phyloP scores from a whole-genome alignment of 2,797 vertebrate species.

The Aulostomus chinensis region DNA sequence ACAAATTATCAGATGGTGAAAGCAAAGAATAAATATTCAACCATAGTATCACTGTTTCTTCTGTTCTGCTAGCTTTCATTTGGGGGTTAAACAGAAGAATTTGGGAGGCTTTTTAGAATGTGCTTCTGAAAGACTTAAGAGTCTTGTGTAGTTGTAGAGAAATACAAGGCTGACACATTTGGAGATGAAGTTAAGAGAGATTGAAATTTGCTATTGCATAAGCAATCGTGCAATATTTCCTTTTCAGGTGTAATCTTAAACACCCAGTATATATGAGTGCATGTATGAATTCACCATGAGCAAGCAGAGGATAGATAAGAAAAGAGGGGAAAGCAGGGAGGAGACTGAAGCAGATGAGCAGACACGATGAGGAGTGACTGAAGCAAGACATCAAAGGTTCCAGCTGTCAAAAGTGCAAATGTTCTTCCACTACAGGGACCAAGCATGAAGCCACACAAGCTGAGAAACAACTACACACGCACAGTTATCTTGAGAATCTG shows the following conservation, averaged over 20 bases:
- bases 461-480: constrained; percentile 15
- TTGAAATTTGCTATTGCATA: not conserved
- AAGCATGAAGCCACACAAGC: constrained; percentile 16
- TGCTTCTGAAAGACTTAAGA: too few relatives aligned
- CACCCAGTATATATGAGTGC: not conserved
- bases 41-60: too few relatives aligned
- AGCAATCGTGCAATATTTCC: not conserved
- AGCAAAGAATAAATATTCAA: too few relatives aligned
- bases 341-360: constrained; percentile 35
- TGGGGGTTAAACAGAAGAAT: too few relatives aligned
- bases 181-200: too few relatives aligned
- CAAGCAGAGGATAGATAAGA: constrained; percentile 16
- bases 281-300: constrained; percentile 16
- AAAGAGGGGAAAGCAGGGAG: not conserved
- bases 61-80: too few relatives aligned
- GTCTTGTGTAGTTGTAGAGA: too few relatives aligned
- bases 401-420: constrained; percentile 57
- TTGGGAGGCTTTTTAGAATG: too few relatives aligned
- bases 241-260: not conserved
- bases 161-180: too few relatives aligned
- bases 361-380: constrained; percentile 36
- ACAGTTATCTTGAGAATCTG: constrained; percentile 7
- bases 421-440: constrained; percentile 21
- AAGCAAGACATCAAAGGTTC: constrained; percentile 62
- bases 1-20: too few relatives aligned